These are phyloP conservation scores for Ptychochromis oligacanthus DNA, from an alignment of 2,113 vertebrate genomes.

Conservation along the genomic window DNA sequence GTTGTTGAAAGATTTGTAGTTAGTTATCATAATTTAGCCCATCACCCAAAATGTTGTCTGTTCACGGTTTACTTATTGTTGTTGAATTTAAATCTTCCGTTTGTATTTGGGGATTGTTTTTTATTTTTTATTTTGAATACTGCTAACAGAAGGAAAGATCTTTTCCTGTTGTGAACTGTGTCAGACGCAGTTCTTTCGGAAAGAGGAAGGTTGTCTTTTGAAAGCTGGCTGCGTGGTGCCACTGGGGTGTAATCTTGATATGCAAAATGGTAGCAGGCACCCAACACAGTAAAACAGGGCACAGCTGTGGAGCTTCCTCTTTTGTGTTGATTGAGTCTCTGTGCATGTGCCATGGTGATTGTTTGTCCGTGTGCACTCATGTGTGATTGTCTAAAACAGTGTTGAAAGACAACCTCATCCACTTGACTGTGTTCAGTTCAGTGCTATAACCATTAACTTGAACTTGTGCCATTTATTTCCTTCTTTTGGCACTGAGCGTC, in stretches of 20 bases:
- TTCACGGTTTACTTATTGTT: not conserved
- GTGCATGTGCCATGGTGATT: not conserved
- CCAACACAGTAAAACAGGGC: conserved; percentile 32
- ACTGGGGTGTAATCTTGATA: conserved; percentile 74
- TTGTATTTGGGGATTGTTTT: not conserved
- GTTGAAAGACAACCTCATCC: not conserved
- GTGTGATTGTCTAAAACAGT: conserved; percentile 20
- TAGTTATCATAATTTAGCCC: not conserved
- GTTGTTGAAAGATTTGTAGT: not conserved
- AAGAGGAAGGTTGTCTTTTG: conserved; percentile 59
- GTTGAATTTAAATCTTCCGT: not conserved
- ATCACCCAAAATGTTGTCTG: not conserved
- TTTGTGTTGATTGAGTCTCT: conserved; percentile 54
- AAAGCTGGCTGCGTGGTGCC: conserved; percentile 24
- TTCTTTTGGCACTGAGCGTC: not conserved
- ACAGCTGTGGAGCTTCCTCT: conserved; percentile 84
- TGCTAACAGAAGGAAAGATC: not conserved
- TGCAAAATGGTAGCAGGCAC: conserved; percentile 73
- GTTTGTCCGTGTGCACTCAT: conserved; percentile 30
- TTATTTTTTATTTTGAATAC: not conserved
- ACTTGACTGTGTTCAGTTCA: not conserved
- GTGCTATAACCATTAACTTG: not conserved
- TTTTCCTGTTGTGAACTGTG: not conserved
- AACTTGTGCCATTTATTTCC: not conserved
- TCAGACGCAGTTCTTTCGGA: conserved; percentile 21